These are phyloP conservation scores for Andrena fulva DNA, from an alignment of 2,888 invertebrate species.

Conservation along the genomic window DNA sequence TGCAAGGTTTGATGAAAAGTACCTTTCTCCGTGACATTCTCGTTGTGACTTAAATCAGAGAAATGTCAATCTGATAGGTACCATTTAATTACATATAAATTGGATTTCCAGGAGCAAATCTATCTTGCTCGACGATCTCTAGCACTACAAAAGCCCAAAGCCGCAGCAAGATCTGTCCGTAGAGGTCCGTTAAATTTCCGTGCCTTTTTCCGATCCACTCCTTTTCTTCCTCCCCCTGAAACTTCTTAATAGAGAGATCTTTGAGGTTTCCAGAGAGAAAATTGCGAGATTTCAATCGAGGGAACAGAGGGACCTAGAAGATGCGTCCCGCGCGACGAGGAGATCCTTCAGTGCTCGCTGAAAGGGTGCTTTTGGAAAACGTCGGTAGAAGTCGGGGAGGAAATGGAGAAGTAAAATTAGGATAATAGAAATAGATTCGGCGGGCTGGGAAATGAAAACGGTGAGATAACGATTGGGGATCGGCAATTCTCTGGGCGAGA, in stretches of 20 bases:
- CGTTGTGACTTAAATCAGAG: no score
- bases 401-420: constrained; percentile 28
- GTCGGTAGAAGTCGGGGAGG: neutral
- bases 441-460: constrained; percentile 22
- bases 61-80: no score
- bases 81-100: no score
- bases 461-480: constrained; percentile 26
- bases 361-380: constrained; percentile 11
- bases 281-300: constrained; percentile 16
- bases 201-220: neutral
- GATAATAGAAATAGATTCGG: constrained; percentile 50
- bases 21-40: no score
- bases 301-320: neutral
- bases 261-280: neutral
- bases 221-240: neutral
- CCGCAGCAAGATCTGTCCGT: no score
- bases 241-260: neutral
- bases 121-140: no score
- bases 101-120: no score
- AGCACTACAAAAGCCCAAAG: no score
- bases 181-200: neutral
- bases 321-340: neutral
- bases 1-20: no score
- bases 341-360: constrained; percentile 11
- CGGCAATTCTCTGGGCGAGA: constrained; percentile 17